Evolutionary conservation across 2,113 vertebrate species (phyloP), one percentile per base, ranked within the genome.

Genomic region (Nyctibius bracteatus): DNA sequence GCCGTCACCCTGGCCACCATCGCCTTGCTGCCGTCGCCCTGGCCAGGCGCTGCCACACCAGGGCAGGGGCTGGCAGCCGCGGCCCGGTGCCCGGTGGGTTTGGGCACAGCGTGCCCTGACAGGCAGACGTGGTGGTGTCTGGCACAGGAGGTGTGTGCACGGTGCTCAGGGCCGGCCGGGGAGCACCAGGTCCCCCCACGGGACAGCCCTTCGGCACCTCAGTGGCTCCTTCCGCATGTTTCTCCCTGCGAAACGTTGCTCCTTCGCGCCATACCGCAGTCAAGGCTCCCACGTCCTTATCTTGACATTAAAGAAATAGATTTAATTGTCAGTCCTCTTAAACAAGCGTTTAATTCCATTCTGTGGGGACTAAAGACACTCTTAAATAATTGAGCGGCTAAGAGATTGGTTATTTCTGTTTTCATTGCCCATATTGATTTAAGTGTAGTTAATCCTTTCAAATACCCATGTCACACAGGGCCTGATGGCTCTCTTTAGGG

Each of bases 341-440:
- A 96, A 94, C 81, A 90, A 96, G 95, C 85, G 96, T 96, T 98
- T 97, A 98, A 96, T 97, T 96, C 92, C 80, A 61, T 96, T 97
- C 98, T 94, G 73, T 88, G 65, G 98, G 97, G 98, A 97, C 93
- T 96, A 93, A 91, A 83, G 87, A 90, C 80, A 90, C 96, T 97
- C 94, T 97, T 98, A 98, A 98, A 98, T 98, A 98, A 98, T 98
- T 98, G 98, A 98, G 97, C 77, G 94, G 95, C 97, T 94, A 96
- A 97, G 96, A 98, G 97, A 98, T 98, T 98, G 97, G 97, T 97
- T 98, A 97, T 98, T 97, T 97, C 97, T 97, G 96, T 98, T 97
- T 98, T 98, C 95, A 97, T 98, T 97, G 98, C 97, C 97, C 93
- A 89, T 97, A 98, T 98, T 98, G 98, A 98, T 98, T 98, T 98